Evolutionary conservation across 2,888 invertebrate species (phyloP).

Genomic region (Dione juno): DNA sequence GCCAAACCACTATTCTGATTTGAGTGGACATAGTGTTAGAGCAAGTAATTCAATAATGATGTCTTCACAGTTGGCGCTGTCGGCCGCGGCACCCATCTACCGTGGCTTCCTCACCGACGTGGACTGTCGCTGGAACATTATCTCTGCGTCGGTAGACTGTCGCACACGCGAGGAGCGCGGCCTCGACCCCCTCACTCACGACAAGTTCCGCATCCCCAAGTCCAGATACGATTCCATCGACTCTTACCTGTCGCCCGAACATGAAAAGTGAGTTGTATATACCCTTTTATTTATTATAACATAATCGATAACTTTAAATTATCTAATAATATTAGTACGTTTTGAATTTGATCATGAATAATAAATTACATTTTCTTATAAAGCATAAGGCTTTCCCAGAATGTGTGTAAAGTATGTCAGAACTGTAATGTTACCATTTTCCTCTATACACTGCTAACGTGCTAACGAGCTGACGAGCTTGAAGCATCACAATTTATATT

Average conservation of each 20-base stretch:
- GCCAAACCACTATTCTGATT: conserved; percentile 14
- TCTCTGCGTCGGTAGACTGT: conserved; percentile 97
- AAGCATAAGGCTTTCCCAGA: no score
- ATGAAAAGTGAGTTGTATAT: conserved; percentile 85
- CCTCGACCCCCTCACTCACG: conserved; percentile 84
- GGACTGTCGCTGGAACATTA: conserved; percentile 99
- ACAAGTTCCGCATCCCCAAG: conserved; percentile 90
- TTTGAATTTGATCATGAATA: neutral
- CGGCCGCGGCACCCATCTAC: conserved; percentile 97
- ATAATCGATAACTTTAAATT: neutral
- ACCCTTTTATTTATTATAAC: no score
- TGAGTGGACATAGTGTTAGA: neutral
- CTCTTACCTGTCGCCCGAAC: conserved; percentile 95
- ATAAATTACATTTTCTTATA: no score
- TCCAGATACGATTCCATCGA: conserved; percentile 99
- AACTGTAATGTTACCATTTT: no score
- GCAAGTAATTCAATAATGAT: neutral
- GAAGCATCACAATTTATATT: no score
- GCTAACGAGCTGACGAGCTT: no score
- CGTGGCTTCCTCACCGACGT: conserved; percentile 97
- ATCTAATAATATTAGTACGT: neutral
- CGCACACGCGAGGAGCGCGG: conserved; percentile 95
- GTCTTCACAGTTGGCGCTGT: conserved; percentile 90
- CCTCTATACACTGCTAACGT: no score
- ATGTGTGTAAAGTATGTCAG: no score